These are phyloP conservation scores for Chinchilla lanigera DNA, from an alignment of 2,113 vertebrate species.

Conservation along the genomic window DNA sequence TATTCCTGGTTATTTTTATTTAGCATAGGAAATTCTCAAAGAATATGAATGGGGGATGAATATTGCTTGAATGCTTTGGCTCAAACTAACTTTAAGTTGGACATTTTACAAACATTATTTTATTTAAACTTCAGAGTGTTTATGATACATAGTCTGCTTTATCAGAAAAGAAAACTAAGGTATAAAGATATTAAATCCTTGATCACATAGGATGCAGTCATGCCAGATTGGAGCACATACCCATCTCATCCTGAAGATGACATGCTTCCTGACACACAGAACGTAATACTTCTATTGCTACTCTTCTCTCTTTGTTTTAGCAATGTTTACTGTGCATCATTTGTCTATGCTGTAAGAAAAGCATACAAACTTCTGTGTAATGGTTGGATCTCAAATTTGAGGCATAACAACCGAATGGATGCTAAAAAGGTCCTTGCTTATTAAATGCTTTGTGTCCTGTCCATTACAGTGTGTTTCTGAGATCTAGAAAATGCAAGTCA, in stretches of 20 bases:
- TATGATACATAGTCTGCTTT: background rate
- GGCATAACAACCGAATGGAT: background rate
- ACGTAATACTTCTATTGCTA: background rate
- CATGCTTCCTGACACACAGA: background rate
- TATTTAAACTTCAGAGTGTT: background rate
- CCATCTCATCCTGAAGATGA: background rate
- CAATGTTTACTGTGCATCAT: background rate
- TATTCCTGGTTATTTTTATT: constrained; percentile 5
- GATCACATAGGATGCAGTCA: background rate
- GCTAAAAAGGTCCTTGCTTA: background rate
- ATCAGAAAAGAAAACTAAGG: constrained; percentile 19
- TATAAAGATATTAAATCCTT: background rate
- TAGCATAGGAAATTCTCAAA: constrained; percentile 28
- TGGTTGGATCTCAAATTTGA: constrained; percentile 35
- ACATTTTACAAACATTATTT: constrained; percentile 33
- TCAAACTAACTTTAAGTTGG: background rate
- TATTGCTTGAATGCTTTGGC: background rate
- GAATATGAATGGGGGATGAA: background rate
- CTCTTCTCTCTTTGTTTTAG: background rate
- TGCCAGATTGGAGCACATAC: background rate
- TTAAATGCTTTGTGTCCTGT: constrained; percentile 16
- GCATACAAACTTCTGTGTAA: constrained; percentile 29
- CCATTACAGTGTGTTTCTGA: constrained; percentile 16
- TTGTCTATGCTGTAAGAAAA: constrained; percentile 23
- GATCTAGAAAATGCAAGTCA: constrained; percentile 2